These are phyloP conservation scores for Chironomus tentans DNA, from an alignment of 2,888 invertebrate species.

Conservation along the genomic window DNA sequence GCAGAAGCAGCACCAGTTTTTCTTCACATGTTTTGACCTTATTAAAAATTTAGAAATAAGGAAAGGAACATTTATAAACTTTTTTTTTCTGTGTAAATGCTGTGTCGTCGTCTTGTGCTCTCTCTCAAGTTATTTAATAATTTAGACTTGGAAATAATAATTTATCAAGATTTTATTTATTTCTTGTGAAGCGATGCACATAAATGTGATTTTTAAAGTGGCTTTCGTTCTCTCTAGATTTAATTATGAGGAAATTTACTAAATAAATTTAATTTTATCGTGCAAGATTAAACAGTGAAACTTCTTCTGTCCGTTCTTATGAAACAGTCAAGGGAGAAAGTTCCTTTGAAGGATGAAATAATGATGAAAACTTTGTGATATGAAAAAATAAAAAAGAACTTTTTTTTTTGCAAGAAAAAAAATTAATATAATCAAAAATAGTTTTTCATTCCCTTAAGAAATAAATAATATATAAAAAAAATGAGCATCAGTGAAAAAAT, in stretches of 20 bases:
- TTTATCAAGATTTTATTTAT: neutral
- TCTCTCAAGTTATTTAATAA: neutral
- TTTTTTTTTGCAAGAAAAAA: neutral
- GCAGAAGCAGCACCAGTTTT: too few species aligned
- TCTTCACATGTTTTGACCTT: neutral
- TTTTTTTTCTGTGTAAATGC: too few species aligned
- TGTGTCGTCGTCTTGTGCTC: neutral
- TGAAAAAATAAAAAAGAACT: neutral
- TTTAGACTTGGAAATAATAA: neutral
- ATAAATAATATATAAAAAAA: neutral
- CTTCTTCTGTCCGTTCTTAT: neutral
- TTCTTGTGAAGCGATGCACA: neutral
- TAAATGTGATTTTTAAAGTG: neutral
- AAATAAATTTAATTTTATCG: too few species aligned
- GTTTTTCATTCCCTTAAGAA: neutral
- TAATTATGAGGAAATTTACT: neutral
- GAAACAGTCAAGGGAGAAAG: neutral
- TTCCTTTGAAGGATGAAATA: neutral
- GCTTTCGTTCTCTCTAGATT: neutral
- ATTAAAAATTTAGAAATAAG: neutral
- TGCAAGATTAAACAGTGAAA: neutral
- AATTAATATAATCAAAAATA: neutral
- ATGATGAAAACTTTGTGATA: conserved; percentile 8
- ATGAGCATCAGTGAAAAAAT: neutral
- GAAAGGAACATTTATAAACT: neutral